Evolutionary conservation across 2,113 vertebrate genomes (phyloP).

Genomic region (Oncorhynchus kisutch): DNA sequence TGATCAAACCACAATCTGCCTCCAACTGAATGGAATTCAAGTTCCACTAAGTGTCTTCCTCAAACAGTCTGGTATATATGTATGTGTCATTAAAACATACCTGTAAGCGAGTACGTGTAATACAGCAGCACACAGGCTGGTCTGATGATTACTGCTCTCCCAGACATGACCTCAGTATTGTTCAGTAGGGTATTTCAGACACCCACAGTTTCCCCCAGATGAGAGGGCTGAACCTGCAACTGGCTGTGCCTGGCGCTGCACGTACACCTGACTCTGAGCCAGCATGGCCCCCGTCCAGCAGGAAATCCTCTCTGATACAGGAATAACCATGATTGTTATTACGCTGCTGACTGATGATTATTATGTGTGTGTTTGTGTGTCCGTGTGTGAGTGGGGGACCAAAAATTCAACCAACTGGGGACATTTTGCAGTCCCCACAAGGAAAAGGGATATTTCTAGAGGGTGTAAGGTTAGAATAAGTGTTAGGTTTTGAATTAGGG

Average conservation of each 20-base stretch:
- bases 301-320: no score
- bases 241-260: slow-evolving; percentile 53
- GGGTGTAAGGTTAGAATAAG: no score
- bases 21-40: no score
- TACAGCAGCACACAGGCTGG: slow-evolving; percentile 18
- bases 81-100: background rate
- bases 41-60: no score
- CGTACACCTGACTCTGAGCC: slow-evolving; percentile 70
- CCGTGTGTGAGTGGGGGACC: no score
- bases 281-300: slow-evolving; percentile 18
- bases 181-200: slow-evolving; percentile 20
- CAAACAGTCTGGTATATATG: background rate
- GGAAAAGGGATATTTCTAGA: no score
- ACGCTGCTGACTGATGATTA: slow-evolving; percentile 32
- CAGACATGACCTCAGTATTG: slow-evolving; percentile 58
- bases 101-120: slow-evolving; percentile 64
- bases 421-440: no score
- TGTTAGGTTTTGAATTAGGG: no score
- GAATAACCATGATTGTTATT: no score
- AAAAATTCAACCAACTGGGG: no score
- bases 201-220: slow-evolving; percentile 36
- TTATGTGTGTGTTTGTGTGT: slow-evolving; percentile 33
- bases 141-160: slow-evolving; percentile 16
- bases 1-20: no score
- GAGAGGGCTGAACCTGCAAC: slow-evolving; percentile 19